These are phyloP conservation scores for Sebastes paucispinis DNA, from an alignment of 2,797 vertebrate genomes.

Conservation along the genomic window DNA sequence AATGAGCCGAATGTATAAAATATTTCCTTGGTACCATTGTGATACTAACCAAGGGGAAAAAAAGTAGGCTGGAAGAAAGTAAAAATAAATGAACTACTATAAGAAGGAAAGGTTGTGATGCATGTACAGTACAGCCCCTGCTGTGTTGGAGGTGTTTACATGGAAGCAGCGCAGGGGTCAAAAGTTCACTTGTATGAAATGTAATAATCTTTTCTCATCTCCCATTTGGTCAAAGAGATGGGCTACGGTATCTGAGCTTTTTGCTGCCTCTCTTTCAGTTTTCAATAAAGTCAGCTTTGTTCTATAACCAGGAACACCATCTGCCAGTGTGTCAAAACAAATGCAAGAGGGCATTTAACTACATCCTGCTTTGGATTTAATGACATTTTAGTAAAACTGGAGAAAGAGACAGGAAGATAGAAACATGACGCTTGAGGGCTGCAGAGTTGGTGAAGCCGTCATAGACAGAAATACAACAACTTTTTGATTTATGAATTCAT, in stretches of 20 bases:
- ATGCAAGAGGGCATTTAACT: conserved; percentile 52
- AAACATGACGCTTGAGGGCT: conserved; percentile 31
- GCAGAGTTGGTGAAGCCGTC: conserved; percentile 6
- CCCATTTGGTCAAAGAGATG: conserved; percentile 12
- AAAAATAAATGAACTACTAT: conserved; percentile 12
- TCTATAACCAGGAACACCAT: conserved; percentile 58
- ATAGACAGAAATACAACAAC: conserved; percentile 2
- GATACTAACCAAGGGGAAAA: conserved; percentile 41
- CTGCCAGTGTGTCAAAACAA: conserved; percentile 65
- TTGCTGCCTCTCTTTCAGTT: conserved; percentile 32
- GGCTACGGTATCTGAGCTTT: background rate
- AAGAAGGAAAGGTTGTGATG: background rate
- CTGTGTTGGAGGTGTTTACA: background rate
- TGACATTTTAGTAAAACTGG: conserved; percentile 44
- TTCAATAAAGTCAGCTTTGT: conserved; percentile 64
- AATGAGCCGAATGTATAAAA: conserved; percentile 72
- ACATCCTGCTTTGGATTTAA: conserved; percentile 54
- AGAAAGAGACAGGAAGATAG: conserved; percentile 23
- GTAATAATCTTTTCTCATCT: background rate
- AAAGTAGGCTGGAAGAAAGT: background rate
- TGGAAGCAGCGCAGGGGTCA: background rate
- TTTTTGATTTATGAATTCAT: background rate
- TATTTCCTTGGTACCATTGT: conserved; percentile 53
- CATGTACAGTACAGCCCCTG: background rate
- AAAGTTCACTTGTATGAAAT: conserved; percentile 5